Percentiles rank a stretch among this genome's conserved stretches.
Conservation (phyloP, 2,113 vertebrate genomes). For the Zosterops lateralis region DNA sequence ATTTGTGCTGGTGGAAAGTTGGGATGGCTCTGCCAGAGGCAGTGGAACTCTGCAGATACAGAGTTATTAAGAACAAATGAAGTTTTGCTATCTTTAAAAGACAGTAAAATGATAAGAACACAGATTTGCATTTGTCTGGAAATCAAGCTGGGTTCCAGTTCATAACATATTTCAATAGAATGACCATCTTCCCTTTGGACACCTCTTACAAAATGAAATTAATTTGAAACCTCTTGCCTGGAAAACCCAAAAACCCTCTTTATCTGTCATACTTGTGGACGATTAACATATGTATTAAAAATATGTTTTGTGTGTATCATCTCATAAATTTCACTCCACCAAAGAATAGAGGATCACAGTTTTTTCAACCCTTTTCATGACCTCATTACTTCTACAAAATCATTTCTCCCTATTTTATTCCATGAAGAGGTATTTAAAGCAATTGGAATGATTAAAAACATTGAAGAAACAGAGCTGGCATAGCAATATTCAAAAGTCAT, state of each 20-base stretch:
- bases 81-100: background rate
- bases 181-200: background rate
- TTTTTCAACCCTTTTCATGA: background rate
- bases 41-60: background rate
- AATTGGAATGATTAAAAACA: background rate
- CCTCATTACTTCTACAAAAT: background rate
- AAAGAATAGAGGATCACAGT: background rate
- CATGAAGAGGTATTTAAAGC: background rate
- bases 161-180: background rate
- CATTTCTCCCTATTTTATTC: background rate
- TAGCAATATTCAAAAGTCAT: background rate
- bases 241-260: background rate
- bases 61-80: background rate
- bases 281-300: background rate
- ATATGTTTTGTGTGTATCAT: background rate
- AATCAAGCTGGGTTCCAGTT: background rate
- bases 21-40: background rate
- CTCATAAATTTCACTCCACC: background rate
- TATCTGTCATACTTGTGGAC: background rate
- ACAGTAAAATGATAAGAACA: background rate
- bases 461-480: background rate
- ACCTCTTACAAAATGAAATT: background rate
- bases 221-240: background rate
- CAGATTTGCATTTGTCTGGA: background rate
- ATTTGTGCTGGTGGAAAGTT: background rate